A percentile compares a stretch with the other conserved stretches of the same genome.
These are phyloP conservation scores for Tineola bisselliella DNA, from an alignment of 2,888 invertebrate genomes.

Conservation along the genomic window DNA sequence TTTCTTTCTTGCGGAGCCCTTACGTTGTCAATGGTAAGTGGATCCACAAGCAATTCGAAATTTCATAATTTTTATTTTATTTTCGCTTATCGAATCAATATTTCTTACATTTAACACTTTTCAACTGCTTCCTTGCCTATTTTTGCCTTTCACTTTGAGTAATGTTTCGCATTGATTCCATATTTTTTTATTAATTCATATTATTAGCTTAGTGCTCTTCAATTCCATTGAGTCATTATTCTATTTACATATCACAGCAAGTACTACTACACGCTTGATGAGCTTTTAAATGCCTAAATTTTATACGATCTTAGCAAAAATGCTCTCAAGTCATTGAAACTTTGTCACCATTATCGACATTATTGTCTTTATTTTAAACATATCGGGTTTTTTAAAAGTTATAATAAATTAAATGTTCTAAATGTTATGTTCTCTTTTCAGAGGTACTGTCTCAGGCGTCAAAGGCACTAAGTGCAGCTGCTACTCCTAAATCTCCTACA, in stretches of 20 bases:
- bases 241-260: background rate
- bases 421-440: slow-evolving; percentile 36
- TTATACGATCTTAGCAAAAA: background rate
- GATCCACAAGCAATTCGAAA: slow-evolving; percentile 45
- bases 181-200: slow-evolving; percentile 17
- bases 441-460: slow-evolving; percentile 48
- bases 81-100: slow-evolving; percentile 34
- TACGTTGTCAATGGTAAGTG: slow-evolving; percentile 66
- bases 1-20: slow-evolving; percentile 69
- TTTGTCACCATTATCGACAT: background rate
- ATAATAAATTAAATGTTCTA: slow-evolving; percentile 14
- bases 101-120: slow-evolving; percentile 22
- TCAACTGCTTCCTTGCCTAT: slow-evolving; percentile 33
- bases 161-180: slow-evolving; percentile 65
- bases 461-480: slow-evolving; percentile 41
- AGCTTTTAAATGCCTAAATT: slow-evolving; percentile 21
- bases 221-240: slow-evolving; percentile 9
- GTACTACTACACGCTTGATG: slow-evolving; percentile 28
- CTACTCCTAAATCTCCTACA: slow-evolving; percentile 56
- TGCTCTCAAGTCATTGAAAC: background rate
- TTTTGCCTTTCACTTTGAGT: slow-evolving; percentile 50
- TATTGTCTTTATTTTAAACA: background rate
- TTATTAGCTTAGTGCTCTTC: background rate
- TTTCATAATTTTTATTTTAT: slow-evolving; percentile 36
- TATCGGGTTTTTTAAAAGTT: slow-evolving; percentile 17